Base-by-base conservation (phyloP, 2,113 vertebrate genomes). In the Datnioides undecimradiatus region DNA sequence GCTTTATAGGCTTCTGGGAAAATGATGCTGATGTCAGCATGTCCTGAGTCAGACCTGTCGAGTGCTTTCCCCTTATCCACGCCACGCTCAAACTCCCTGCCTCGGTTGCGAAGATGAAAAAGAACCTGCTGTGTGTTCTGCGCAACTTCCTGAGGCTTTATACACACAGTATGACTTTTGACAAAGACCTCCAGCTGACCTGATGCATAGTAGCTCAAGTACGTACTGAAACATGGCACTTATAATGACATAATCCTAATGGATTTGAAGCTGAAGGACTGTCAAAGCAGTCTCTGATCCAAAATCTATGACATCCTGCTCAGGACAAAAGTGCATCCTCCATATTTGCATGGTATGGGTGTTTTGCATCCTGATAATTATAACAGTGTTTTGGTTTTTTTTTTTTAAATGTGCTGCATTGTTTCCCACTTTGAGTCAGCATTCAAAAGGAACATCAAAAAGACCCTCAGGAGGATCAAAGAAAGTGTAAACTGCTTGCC, bases 1-100 rank as follows among this genome's bases (percentile, higher is more conserved):
- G 82, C 87, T 82, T 87, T 76, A 81, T 71, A 33, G 73, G 86
- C 85, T 88, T 93, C 88, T 91, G 84, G 82, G 91, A 91, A 91
- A 91, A 88, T 59, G 66, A 65, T 88, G 90, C 91, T 92, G 87
- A 91, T 85, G 85, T 92, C 92, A 89, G 89, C 90, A 87, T 27
- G 80, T 91, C 83, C 90, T 87, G 84, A 90, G 54, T 87, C 84
- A 92, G 88, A 90, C 79, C 86, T 79, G 90, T 92, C 88, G 43
- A 80, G 80, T 40, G 67, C 76, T 72, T 69, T 16, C 80, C 59
- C 49, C 48, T 45, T 21, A 25, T 68, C 76, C 40, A 34, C 8
- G 10, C 54, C 8, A 9, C 14, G 7, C 62, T 60, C 17, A 10
- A 70, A 78, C 70, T 69, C 55, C 34, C 62, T 36, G 64, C 65